Conservation (phyloP, 2,888 invertebrate species). For the Syrphus vitripennis region DNA sequence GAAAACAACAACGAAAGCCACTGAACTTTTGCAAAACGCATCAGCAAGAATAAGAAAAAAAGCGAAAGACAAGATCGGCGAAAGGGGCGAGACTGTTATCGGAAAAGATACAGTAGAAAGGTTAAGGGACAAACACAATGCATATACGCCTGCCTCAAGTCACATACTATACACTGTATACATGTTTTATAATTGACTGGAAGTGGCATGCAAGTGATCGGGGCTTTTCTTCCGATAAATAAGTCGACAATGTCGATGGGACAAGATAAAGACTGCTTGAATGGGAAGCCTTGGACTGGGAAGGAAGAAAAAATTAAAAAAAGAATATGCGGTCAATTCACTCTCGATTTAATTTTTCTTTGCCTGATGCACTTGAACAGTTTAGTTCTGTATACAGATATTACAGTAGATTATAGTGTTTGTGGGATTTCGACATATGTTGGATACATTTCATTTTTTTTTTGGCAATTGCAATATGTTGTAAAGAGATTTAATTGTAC, state of each 20-base stretch:
- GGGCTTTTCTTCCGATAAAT: constrained; percentile 26
- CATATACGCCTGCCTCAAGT: constrained; percentile 46
- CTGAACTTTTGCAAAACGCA: constrained; percentile 59
- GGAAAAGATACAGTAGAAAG: constrained; percentile 42
- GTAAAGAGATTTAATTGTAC: neutral
- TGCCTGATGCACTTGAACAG: neutral
- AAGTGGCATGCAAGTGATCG: constrained; percentile 21
- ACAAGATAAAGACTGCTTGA: neutral
- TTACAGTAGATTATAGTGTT: neutral
- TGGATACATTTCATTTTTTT: neutral
- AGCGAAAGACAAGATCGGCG: constrained; percentile 31
- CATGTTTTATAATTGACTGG: neutral
- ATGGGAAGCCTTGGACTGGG: neutral
- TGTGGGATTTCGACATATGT: neutral
- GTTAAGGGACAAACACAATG: constrained; percentile 67
- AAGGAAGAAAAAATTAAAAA: neutral
- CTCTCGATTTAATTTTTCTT: constrained; percentile 5
- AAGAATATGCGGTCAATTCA: constrained; percentile 43
- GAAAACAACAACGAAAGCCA: constrained; percentile 45
- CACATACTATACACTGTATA: too few relatives aligned
- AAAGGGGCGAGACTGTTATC: constrained; percentile 27
- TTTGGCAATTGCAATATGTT: neutral
- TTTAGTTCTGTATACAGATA: neutral
- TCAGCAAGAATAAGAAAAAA: neutral
- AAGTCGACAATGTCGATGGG: constrained; percentile 20